phyloP scores from a whole-genome alignment of 2,888 invertebrate species.

The Conomelus anceps region DNA sequence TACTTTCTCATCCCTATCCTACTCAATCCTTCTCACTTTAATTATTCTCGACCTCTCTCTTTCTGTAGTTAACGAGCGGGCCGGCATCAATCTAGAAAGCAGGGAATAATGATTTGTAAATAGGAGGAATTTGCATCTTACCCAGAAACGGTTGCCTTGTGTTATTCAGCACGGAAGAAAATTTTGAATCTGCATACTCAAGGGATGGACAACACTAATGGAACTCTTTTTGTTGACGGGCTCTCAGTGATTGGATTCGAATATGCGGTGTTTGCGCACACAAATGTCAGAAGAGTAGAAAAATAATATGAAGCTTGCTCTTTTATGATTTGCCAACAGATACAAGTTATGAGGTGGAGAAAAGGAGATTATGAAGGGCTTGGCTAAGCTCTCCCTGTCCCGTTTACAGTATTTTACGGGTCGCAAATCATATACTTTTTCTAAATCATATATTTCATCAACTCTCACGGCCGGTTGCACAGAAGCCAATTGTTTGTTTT shows the following conservation, averaged over 20 bases:
- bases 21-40: not conserved
- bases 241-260: not conserved
- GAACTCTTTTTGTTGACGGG: not conserved
- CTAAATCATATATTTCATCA: too few species aligned
- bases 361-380: too few species aligned
- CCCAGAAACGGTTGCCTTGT: not conserved
- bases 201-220: not conserved
- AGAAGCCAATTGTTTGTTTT: too few species aligned
- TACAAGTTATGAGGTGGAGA: not conserved
- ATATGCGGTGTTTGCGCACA: not conserved
- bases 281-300: too few species aligned
- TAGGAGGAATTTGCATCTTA: not conserved
- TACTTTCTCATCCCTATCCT: not conserved
- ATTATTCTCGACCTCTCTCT: not conserved
- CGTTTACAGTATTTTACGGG: too few species aligned
- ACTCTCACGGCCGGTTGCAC: too few species aligned
- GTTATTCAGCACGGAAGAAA: not conserved
- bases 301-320: not conserved
- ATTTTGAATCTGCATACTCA: not conserved
- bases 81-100: not conserved
- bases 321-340: not conserved
- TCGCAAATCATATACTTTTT: too few species aligned
- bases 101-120: not conserved
- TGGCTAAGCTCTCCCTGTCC: too few species aligned
- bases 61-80: not conserved